Evolutionary conservation across 2,888 invertebrate species (phyloP), one percentile per base, ranked within the genome.

Genomic region (Torymus auratus): DNA sequence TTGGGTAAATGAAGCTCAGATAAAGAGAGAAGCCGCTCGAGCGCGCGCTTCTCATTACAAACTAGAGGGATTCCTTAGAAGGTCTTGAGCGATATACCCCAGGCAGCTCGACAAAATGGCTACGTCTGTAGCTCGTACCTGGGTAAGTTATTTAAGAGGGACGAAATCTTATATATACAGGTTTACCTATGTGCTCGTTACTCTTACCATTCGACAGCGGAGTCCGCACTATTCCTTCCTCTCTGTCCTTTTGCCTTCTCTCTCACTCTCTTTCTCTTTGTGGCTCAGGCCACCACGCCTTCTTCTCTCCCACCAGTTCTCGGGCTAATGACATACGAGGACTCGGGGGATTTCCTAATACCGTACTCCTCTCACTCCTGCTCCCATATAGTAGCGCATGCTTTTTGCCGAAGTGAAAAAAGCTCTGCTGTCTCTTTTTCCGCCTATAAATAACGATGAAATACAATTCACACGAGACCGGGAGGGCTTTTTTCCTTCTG

Each of bases 391-490:
- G 50, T 41, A 20, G 53, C 14, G 28, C 10, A 56, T 14, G 53
- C 2, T 60, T 60, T 52, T 56, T 53, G 56, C 7, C 64, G 60
- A 13, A 67, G 74, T 52, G 60, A 67, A 77, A 77, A 77, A 64
- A 56, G 17, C 70, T 56, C 64, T 14, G 52, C 56, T 69, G 69
- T 70, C 55, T 64, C 17, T 50, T 64, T 67, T 53, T 67, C 13
- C 52, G 55, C 20, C 79, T 61, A 74, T 79, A 79, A 79, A 73
- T 79, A 79, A 79, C 58, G 73, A 79, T 73, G 64, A 74, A 73
- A 79, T 79, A 79, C 73, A 74, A 69, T 79, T 79, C 73, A 69
- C 79, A 17, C 23, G 73, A 74, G 79, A 73, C 72, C 20, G 23
- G 41, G 15, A 15, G 72, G 17, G 52, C 28, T 56, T 56, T 74